These are phyloP conservation scores for Glyptemys insculpta DNA, from an alignment of 2,797 vertebrate species.

Conservation along the genomic window DNA sequence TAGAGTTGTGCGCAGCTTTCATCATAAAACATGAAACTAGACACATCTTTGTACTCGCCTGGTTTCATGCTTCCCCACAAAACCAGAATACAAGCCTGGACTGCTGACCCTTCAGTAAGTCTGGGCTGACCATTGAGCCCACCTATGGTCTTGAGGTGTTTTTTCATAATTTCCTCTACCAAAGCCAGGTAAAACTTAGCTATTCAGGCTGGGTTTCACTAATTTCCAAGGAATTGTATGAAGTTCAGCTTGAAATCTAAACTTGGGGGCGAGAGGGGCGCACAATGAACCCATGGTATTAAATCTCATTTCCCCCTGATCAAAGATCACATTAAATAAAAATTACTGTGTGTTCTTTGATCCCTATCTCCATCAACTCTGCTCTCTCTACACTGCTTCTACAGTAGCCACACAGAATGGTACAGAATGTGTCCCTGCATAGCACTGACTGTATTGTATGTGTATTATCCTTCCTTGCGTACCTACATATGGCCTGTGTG, in stretches of 20 bases:
- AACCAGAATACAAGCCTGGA: not conserved
- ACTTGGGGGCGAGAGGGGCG: not conserved
- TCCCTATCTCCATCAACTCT: not conserved
- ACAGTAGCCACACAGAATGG: not conserved
- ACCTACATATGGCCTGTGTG: not conserved
- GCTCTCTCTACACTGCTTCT: not conserved
- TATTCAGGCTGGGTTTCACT: not conserved
- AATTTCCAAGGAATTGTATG: not conserved
- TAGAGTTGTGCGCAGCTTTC: not conserved
- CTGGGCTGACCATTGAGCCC: not conserved
- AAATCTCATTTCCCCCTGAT: not conserved
- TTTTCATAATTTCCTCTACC: not conserved
- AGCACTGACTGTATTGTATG: not conserved
- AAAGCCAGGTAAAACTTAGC: not conserved
- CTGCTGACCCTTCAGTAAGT: not conserved
- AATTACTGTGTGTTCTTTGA: not conserved
- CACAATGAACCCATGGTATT: not conserved
- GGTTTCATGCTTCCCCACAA: not conserved
- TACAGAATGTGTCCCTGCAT: not conserved
- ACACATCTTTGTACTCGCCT: not conserved
- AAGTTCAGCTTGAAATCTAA: not conserved
- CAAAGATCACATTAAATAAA: not conserved
- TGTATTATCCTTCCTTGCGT: not conserved
- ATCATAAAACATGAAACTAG: not conserved
- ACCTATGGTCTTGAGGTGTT: not conserved